Percentiles rank a stretch among this genome's conserved stretches.
phyloP scores from a whole-genome alignment of 2,113 vertebrate genomes.

The Labeo rohita region DNA sequence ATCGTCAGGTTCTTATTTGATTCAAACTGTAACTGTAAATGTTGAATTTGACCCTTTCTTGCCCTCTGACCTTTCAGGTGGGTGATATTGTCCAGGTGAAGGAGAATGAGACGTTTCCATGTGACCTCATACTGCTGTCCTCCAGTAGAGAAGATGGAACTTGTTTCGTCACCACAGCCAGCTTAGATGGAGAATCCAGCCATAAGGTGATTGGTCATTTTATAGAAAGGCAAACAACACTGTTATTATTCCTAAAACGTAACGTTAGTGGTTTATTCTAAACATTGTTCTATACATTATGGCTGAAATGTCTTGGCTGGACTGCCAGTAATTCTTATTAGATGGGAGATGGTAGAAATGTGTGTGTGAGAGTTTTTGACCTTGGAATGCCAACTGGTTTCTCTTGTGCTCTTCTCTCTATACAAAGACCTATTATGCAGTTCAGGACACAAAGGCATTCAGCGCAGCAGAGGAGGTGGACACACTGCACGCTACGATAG shows the following conservation, averaged over 20 bases:
- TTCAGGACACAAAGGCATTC: conserved; percentile 96
- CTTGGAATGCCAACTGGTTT: not conserved
- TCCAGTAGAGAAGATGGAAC: conserved; percentile 90
- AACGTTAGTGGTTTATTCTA: not conserved
- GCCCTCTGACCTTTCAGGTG: conserved; percentile 76
- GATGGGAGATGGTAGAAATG: not conserved
- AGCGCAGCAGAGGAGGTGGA: conserved; percentile 85
- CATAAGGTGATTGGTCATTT: conserved; percentile 80
- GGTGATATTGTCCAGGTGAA: conserved; percentile 93
- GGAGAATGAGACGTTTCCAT: conserved; percentile 94
- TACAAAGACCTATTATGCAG: conserved; percentile 90
- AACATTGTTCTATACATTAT: not conserved
- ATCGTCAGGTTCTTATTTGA: not conserved
- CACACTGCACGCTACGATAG: conserved; percentile 88
- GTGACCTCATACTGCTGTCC: conserved; percentile 93
- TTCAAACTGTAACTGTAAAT: not conserved
- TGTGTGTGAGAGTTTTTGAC: conserved; percentile 20
- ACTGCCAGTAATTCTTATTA: not conserved
- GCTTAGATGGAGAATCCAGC: conserved; percentile 96
- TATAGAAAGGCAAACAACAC: not conserved
- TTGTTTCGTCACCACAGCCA: conserved; percentile 95
- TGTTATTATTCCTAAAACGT: not conserved
- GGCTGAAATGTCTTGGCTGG: not conserved
- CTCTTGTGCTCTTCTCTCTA: conserved; percentile 50
- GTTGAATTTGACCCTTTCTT: not conserved